Percentiles rank a stretch among this genome's conserved stretches.
These are phyloP conservation scores for Tipula helvola DNA, from an alignment of 2,888 invertebrate species.

Conservation along the genomic window DNA sequence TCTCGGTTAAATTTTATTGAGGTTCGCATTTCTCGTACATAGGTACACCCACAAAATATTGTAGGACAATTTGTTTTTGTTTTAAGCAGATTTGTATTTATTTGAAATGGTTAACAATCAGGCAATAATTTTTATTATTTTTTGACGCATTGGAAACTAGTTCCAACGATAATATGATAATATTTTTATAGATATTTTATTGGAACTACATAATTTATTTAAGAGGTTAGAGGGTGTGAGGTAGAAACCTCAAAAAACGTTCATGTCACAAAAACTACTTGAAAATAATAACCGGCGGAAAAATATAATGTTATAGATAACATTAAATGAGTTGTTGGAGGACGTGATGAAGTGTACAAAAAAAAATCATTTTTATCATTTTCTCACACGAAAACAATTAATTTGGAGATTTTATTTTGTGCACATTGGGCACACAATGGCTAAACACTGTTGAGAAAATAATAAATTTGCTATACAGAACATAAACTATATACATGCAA, in stretches of 20 bases:
- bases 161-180: background rate
- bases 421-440: background rate
- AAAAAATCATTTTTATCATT: background rate
- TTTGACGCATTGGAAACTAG: background rate
- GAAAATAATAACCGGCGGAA: background rate
- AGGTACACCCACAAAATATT: background rate
- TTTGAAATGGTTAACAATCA: background rate
- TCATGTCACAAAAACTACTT: background rate
- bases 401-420: background rate
- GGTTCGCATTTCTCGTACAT: background rate
- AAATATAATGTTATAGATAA: background rate
- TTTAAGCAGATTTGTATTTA: background rate
- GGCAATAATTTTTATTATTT: background rate
- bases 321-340: background rate
- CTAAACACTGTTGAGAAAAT: background rate
- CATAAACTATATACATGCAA: background rate
- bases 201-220: no score
- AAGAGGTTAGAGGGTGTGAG: no score
- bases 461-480: background rate
- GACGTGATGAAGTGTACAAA: background rate
- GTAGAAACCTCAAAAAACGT: background rate
- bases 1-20: background rate
- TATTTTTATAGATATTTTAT: no score
- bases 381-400: background rate
- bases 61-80: background rate